Base-by-base conservation (phyloP, 2,797 vertebrate genomes). In the Tapirus indicus region DNA sequence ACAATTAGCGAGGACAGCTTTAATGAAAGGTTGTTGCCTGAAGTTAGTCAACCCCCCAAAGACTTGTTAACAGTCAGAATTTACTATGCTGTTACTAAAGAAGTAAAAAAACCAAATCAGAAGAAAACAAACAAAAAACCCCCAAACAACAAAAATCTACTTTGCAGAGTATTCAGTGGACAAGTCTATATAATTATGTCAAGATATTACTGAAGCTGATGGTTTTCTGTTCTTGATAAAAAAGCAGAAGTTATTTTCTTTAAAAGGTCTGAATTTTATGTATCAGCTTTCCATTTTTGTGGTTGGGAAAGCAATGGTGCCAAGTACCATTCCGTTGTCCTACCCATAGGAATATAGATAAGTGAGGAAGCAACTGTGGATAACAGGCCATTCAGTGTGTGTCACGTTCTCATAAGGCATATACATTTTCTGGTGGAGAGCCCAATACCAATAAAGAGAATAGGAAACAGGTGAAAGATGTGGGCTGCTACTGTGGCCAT, bases 1-100 rank as follows among this genome's bases (percentile, higher is more conserved):
- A 38, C 85, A 84, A 79, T 94, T 54, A 97, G 41, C 66, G 52
- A 93, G 47, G 64, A 93, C 41, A 92, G 5, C 23, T 97, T 75
- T 94, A 35, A 41, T 72, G 52, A 91, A 68, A 21, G 8, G 11
- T 91, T 94, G 66, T 41, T 93, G 38, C 20, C 6, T 75, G 7
- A 13, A 83, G 75, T 47, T 83, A 82, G 17, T 0, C 7, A 8
- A 2, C 0, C 56, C 58, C 64, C 21, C n/a, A 17, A 85, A 79
- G 84, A 83, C 38, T 35, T 95, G 60, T 52, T 78, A 44, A 7
- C 8, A 77, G 13, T 52, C 56, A 14, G 58, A 77, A 96, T 95
- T 58, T 78, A 44, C 17, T 62, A 35, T 87, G 62, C 35, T 56
- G 9, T 85, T 94, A 80, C 77, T 60, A 85, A 66, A 60, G 80